Conservation (phyloP, 92 coral and sea anemone genomes). For the Diadumene lineata region DNA sequence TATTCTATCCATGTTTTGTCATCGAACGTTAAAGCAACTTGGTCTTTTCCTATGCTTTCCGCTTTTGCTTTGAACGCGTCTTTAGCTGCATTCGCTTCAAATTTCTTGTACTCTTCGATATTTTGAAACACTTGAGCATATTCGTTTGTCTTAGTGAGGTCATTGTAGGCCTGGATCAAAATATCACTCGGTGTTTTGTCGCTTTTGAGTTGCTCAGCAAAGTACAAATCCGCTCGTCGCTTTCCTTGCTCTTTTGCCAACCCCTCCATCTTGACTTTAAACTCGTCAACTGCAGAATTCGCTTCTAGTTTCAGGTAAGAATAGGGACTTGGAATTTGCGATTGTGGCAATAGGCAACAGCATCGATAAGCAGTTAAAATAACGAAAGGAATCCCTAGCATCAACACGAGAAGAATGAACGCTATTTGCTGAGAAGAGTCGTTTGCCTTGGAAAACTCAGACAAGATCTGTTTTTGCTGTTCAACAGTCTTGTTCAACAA, state of each 20-base stretch:
- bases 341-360: slow-evolving; percentile 64
- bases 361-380: slow-evolving; percentile 57
- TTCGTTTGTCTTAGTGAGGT: slow-evolving; percentile 60
- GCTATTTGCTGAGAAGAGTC: slow-evolving; percentile 67
- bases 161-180: slow-evolving; percentile 63
- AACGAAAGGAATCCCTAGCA: slow-evolving; percentile 48
- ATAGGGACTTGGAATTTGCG: slow-evolving; percentile 72
- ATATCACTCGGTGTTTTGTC: slow-evolving; percentile 66
- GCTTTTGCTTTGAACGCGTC: slow-evolving; percentile 73
- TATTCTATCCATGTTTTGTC: slow-evolving; percentile 72
- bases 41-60: slow-evolving; percentile 72
- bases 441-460: slow-evolving; percentile 57
- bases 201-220: slow-evolving; percentile 53
- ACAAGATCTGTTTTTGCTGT: slow-evolving; percentile 46
- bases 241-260: slow-evolving; percentile 79
- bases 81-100: slow-evolving; percentile 77
- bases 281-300: slow-evolving; percentile 73
- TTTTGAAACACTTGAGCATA: slow-evolving; percentile 69
- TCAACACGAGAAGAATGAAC: slow-evolving; percentile 49
- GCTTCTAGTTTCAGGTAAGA: slow-evolving; percentile 72
- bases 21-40: slow-evolving; percentile 66
- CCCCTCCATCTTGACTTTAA: slow-evolving; percentile 67
- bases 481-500: slow-evolving; percentile 48
- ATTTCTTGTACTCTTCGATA: slow-evolving; percentile 63
- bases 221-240: slow-evolving; percentile 76